Evolutionary conservation across 1,140 invertebrate species (phyloP).

Genomic region (Polypedilum vanderplanki): DNA sequence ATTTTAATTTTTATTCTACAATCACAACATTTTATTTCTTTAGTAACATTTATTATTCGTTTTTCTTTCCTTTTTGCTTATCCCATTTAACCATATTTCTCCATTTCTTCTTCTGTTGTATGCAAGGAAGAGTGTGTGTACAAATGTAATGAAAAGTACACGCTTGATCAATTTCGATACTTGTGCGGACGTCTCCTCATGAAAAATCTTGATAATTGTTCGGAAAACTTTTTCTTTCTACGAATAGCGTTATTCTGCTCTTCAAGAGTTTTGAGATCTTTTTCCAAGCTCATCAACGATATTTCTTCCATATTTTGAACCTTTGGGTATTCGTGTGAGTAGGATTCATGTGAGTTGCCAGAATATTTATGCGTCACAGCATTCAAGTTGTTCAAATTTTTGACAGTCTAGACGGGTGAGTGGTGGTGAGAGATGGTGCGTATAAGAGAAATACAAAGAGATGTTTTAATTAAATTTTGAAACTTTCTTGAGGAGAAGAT

Average conservation of each 20-base stretch:
- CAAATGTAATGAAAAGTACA: not conserved
- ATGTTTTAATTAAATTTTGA: not conserved
- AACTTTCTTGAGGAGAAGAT: not conserved
- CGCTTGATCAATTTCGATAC: not conserved
- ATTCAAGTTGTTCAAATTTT: constrained; percentile 27
- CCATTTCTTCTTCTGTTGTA: not conserved
- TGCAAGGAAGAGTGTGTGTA: not conserved
- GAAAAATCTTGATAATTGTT: not conserved
- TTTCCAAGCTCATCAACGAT: not conserved
- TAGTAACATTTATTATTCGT: not conserved
- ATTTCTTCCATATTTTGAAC: constrained; percentile 24
- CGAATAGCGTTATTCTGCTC: not conserved
- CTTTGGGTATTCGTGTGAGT: not conserved
- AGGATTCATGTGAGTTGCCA: not conserved
- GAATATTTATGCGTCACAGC: constrained; percentile 23
- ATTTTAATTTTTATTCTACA: not conserved
- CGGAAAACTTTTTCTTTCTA: not conserved
- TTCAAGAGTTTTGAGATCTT: constrained; percentile 1
- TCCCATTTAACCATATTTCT: not conserved
- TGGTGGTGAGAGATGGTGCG: no score
- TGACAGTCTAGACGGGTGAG: not conserved
- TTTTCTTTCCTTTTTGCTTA: no score
- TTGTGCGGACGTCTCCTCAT: not conserved
- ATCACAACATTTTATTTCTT: not conserved
- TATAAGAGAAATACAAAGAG: not conserved